These are phyloP conservation scores for Pseudopipra pipra DNA, from an alignment of 2,113 vertebrate species.

Conservation along the genomic window DNA sequence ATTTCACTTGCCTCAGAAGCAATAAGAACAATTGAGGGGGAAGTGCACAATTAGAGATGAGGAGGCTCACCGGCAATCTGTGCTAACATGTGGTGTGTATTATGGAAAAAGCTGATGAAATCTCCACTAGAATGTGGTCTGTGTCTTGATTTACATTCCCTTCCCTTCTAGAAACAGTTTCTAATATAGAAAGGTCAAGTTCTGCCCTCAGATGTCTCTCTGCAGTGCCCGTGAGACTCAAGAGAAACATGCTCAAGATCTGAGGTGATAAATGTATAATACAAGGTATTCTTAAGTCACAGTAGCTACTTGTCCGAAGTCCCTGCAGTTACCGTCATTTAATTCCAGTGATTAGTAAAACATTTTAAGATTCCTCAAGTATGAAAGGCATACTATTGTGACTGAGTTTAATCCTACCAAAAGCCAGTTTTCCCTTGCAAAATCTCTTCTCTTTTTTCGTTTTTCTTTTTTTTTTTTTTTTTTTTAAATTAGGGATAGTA, in stretches of 20 bases:
- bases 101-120: conserved; percentile 44
- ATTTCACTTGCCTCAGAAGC: background rate
- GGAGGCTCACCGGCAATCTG: background rate
- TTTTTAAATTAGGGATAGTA: background rate
- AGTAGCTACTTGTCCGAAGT: background rate
- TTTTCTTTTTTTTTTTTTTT: too few species aligned
- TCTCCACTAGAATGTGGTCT: background rate
- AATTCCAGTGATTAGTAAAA: background rate
- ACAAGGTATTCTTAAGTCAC: background rate
- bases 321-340: background rate
- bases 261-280: background rate
- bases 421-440: background rate
- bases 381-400: background rate
- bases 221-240: background rate
- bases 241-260: background rate
- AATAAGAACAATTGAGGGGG: background rate
- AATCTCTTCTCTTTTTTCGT: background rate
- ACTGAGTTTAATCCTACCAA: background rate
- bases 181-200: conserved; percentile 26
- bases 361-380: background rate
- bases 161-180: conserved; percentile 33
- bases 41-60: background rate
- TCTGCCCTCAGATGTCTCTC: background rate
- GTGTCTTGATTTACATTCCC: conserved; percentile 36
- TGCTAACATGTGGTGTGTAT: conserved; percentile 44